phyloP scores from a whole-genome alignment of 2,888 invertebrate genomes.

The Tenthredo notha region DNA sequence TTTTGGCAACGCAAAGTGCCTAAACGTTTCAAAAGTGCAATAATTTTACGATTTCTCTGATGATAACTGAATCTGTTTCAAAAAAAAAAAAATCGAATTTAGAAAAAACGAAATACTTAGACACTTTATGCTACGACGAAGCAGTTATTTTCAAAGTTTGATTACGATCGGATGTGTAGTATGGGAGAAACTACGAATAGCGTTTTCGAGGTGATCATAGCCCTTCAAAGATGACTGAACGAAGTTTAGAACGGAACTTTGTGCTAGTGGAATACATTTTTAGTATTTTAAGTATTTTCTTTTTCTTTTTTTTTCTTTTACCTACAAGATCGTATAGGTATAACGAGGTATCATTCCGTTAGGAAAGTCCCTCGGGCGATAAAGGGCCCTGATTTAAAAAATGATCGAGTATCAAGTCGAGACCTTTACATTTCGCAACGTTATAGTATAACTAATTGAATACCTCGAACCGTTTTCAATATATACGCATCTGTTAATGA shows the following conservation, averaged over 20 bases:
- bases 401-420: background rate
- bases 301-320: background rate
- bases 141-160: too few species aligned
- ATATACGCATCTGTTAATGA: constrained; percentile 16
- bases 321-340: background rate
- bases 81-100: too few species aligned
- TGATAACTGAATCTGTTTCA: too few species aligned
- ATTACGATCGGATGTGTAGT: too few species aligned
- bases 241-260: background rate
- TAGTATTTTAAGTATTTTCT: background rate
- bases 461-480: background rate
- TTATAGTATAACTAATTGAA: background rate
- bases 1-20: too few species aligned
- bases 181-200: too few species aligned
- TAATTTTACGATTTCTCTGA: too few species aligned
- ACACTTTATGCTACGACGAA: too few species aligned
- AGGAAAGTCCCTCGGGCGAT: background rate
- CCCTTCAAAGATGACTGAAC: background rate
- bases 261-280: background rate
- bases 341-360: background rate
- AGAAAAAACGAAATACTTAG: too few species aligned
- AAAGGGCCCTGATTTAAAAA: background rate
- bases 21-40: too few species aligned
- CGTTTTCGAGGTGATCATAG: too few species aligned
- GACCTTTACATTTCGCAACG: background rate